Base-by-base conservation (phyloP, 2,797 vertebrate genomes). In the Potorous gilbertii region DNA sequence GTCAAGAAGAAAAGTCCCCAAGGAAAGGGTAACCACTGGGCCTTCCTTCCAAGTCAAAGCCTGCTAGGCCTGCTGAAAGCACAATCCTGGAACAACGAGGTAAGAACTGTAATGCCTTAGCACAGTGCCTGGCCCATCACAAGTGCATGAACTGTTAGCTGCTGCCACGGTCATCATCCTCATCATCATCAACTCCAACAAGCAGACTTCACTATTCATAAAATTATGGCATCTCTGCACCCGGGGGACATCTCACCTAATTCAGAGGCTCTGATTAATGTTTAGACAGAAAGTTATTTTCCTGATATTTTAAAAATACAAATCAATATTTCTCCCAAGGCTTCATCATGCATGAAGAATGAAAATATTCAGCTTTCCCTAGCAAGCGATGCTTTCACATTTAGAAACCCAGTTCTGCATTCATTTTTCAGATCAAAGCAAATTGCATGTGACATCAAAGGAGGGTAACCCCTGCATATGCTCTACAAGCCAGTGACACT, bases 231-330 rank as follows among this genome's bases (percentile, higher is more conserved):
- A 14, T 29, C 89, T 94, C 66, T 96, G 93, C 56, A 96, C 95
- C 95, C 96, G 96, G 93, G 27, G 95, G 96, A 91, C 66, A 2
- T 3, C 66, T 81, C n/a, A 97, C 21, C 21, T 93, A 57, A 91
- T 95, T 96, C 96, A 93, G 93, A 96, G 90, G 95, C 91, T n/a
- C 90, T 94, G 96, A 96, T 96, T 96, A 96, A 93, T 95, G 81
- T 94, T 92, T 94, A 93, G 13, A 54, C 87, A 96, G 50, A 93
- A 95, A 97, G 96, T 94, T 93, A 94, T 94, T 96, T 95, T 92
- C 95, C 94, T 97, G 54, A 95, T 96, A 92, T 95, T 96, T 95
- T 95, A 96, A 97, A 97, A 96, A 81, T 89, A 95, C 92, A 92
- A 95, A 97, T 96, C 96, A 95, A 94, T 97, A 95, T 96, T 94